Evolutionary conservation across 2,797 vertebrate species (phyloP), one percentile per base, ranked within the genome.

Genomic region (Chiloscyllium punctatum): DNA sequence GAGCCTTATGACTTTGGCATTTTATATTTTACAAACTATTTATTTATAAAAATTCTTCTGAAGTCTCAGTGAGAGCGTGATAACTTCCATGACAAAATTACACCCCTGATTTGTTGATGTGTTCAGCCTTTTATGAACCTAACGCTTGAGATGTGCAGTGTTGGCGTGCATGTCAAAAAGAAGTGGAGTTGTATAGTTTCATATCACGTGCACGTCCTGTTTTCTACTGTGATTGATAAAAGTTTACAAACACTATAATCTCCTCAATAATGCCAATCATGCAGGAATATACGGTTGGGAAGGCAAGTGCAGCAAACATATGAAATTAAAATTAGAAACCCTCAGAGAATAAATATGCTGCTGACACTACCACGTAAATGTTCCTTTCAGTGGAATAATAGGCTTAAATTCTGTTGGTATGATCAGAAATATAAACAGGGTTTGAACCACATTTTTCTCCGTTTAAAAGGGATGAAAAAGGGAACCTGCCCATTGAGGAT

Each of bases 401-500:
- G 25, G 48, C 69, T 77, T 77, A 48, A 95, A 5, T 57, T 92
- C 90, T 53, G 71, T 57, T 95, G 74, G 25, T 72, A 53, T 77
- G 74, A 95, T 57, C 30, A 33, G 71, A 95, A 95, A 77, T 27
- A 77, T 72, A 9, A 27, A 33, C 5, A 95, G 30, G 71, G 5
- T 1, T 53, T 95, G 16, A 95, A 95, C 33, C 53, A 16, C 95
- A 33, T 74, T 95, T 95, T 72, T 95, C 48, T 95, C 94, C 69
- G 95, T 33, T 74, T 57, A 77, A 8, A 97, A 99, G 99, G 97
- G 99, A 99, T 96, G 99, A 99, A 96, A 98, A 99, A 95, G 98
- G 98, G 96, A 98, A 98, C 96, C 97, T 99, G 96, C 98, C 98
- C 0, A 98, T 97, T 96, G 98, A 99, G 2, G 99, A 99, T 90